These are phyloP conservation scores for Lineus longissimus DNA, from an alignment of 1,140 invertebrate species.

Conservation along the genomic window DNA sequence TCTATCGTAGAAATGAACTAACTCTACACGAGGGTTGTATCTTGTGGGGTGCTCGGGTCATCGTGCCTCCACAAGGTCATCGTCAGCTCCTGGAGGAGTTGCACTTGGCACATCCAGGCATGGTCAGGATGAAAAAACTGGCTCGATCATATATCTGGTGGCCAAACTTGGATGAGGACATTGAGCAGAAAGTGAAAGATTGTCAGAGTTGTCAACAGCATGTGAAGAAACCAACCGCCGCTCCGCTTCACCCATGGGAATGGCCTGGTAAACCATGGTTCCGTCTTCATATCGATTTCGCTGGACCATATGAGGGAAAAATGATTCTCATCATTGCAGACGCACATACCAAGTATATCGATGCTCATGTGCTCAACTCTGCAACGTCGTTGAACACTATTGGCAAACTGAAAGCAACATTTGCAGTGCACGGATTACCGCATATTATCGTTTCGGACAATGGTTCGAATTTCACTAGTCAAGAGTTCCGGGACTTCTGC, in stretches of 20 bases:
- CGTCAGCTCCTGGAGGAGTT: slow-evolving; percentile 39
- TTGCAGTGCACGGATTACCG: slow-evolving; percentile 26
- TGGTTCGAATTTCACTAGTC: slow-evolving; percentile 38
- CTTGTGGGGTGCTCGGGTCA: slow-evolving; percentile 23
- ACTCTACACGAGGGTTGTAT: slow-evolving; percentile 20
- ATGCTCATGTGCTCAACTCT: slow-evolving; percentile 27
- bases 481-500: slow-evolving; percentile 37
- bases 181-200: slow-evolving; percentile 26
- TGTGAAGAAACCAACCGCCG: slow-evolving; percentile 23
- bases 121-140: slow-evolving; percentile 51
- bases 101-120: slow-evolving; percentile 51
- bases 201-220: slow-evolving; percentile 31
- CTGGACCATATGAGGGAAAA: slow-evolving; percentile 47
- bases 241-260: slow-evolving; percentile 36
- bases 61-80: slow-evolving; percentile 47
- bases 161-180: slow-evolving; percentile 51
- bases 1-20: slow-evolving; percentile 19
- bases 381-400: slow-evolving; percentile 19
- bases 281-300: slow-evolving; percentile 57
- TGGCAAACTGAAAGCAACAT: slow-evolving; percentile 9
- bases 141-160: slow-evolving; percentile 53
- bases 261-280: slow-evolving; percentile 48
- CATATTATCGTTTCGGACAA: slow-evolving; percentile 43
- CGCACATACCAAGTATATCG: slow-evolving; percentile 50
- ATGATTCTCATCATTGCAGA: slow-evolving; percentile 53